Evolutionary conservation across 2,113 vertebrate genomes (phyloP).

Genomic region (Etheostoma spectabile): DNA sequence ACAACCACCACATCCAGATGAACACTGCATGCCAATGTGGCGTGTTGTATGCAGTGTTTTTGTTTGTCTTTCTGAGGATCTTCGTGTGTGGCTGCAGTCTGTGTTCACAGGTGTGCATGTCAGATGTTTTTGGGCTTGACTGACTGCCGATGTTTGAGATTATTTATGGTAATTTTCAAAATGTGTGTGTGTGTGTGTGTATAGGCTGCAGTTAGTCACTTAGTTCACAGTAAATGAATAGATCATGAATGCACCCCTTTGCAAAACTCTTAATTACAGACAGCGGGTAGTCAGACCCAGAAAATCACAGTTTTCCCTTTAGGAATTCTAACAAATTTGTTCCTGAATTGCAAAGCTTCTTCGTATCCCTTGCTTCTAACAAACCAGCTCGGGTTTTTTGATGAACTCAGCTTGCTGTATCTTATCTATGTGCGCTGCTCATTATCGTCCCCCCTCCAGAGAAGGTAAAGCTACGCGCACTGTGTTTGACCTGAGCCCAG

Average conservation of each 20-base stretch:
- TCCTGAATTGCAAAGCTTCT: constrained; percentile 20
- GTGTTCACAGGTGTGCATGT: constrained; percentile 15
- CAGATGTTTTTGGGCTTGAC: not conserved
- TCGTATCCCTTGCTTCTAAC: constrained; percentile 19
- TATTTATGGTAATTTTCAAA: constrained; percentile 8
- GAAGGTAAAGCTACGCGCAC: constrained; percentile 41
- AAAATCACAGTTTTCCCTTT: constrained; percentile 17
- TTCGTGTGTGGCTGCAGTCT: not conserved
- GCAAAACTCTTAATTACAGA: constrained; percentile 48
- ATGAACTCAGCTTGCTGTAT: constrained; percentile 21
- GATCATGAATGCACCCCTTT: constrained; percentile 33
- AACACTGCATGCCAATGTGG: not conserved
- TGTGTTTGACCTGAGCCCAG: constrained; percentile 51
- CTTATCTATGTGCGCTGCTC: constrained; percentile 48
- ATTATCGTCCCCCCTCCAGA: constrained; percentile 47
- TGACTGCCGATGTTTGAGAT: constrained; percentile 19
- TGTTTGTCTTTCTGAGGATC: constrained; percentile 21
- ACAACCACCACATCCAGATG: not conserved
- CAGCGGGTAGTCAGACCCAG: constrained; percentile 23
- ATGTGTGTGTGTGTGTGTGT: not conserved
- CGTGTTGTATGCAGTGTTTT: not conserved
- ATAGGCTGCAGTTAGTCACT: constrained; percentile 10
- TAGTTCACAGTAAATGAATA: constrained; percentile 34
- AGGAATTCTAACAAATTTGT: constrained; percentile 43
- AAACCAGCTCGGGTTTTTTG: constrained; percentile 25